Conservation (phyloP, 1,140 invertebrate species). For the Mactra quadrangularis region DNA sequence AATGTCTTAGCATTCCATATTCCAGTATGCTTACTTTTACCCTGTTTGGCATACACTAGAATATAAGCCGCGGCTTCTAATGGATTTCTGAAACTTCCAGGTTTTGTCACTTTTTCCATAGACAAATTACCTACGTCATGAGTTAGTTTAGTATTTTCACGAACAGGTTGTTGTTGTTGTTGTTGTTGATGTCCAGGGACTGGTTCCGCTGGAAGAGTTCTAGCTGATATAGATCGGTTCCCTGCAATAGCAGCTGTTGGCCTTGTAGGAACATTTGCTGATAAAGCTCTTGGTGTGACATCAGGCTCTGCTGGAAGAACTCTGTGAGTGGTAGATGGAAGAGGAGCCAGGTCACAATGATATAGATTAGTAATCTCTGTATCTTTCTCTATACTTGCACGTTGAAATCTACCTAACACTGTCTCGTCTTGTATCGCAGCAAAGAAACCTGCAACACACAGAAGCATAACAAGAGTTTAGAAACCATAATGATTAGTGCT, state of each 20-base stretch:
- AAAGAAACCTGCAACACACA: conserved; percentile 52
- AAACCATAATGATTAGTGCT: no score
- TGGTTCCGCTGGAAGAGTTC: conserved; percentile 43
- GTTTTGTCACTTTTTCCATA: conserved; percentile 19
- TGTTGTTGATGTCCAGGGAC: neutral
- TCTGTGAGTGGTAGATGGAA: conserved; percentile 33
- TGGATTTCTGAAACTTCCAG: conserved; percentile 28
- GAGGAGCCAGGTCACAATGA: conserved; percentile 30
- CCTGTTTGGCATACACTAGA: conserved; percentile 56
- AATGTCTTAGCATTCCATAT: conserved; percentile 57
- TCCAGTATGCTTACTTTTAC: conserved; percentile 52
- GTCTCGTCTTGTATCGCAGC: conserved; percentile 39
- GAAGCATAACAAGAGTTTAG: no score
- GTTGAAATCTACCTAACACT: conserved; percentile 17
- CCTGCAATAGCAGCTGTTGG: conserved; percentile 25
- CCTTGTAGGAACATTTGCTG: conserved; percentile 44
- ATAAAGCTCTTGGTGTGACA: conserved; percentile 46
- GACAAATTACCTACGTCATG: conserved; percentile 51
- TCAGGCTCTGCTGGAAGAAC: conserved; percentile 50
- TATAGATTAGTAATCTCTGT: conserved; percentile 48
- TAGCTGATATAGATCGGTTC: conserved; percentile 43
- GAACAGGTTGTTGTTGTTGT: conserved; percentile 2
- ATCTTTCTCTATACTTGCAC: conserved; percentile 22
- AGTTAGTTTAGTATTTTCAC: conserved; percentile 46
- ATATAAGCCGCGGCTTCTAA: conserved; percentile 46